Evolutionary conservation across 2,888 invertebrate species (phyloP).

Genomic region (Salticus scenicus): DNA sequence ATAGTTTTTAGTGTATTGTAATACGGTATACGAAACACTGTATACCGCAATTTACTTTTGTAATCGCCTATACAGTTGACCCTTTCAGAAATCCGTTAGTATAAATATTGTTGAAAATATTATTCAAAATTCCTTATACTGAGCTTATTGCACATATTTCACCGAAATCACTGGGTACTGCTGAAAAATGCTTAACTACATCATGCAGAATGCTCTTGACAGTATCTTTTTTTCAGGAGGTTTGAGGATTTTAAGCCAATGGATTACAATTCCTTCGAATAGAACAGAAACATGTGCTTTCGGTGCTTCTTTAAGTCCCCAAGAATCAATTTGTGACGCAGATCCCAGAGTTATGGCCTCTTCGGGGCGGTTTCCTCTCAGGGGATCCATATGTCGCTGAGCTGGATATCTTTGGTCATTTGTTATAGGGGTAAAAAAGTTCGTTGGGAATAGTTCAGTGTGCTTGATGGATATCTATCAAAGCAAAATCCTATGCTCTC

Average conservation of each 20-base stretch:
- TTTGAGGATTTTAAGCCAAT: not conserved
- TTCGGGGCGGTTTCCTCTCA: conserved; percentile 3
- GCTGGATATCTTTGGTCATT: conserved; percentile 21
- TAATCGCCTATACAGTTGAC: no score
- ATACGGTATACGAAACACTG: no score
- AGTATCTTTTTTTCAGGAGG: no score
- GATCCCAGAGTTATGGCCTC: conserved; percentile 41
- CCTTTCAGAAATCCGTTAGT: no score
- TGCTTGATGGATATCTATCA: not conserved
- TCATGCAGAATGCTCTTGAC: no score
- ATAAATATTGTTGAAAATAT: no score
- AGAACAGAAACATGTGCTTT: not conserved
- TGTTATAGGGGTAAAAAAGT: not conserved
- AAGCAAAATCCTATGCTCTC: not conserved
- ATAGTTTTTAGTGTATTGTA: no score
- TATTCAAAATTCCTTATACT: no score
- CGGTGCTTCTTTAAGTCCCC: not conserved
- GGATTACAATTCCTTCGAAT: not conserved
- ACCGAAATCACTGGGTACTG: no score
- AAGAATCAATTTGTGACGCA: conserved; percentile 45
- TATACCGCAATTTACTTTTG: no score
- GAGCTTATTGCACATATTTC: no score
- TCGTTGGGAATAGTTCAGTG: not conserved
- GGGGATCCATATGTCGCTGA: conserved; percentile 36
- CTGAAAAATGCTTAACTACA: no score